A percentile compares a stretch with the other conserved stretches of the same genome.
These are phyloP conservation scores for Vulpes lagopus DNA, from an alignment of 2,113 vertebrate species.

Conservation along the genomic window DNA sequence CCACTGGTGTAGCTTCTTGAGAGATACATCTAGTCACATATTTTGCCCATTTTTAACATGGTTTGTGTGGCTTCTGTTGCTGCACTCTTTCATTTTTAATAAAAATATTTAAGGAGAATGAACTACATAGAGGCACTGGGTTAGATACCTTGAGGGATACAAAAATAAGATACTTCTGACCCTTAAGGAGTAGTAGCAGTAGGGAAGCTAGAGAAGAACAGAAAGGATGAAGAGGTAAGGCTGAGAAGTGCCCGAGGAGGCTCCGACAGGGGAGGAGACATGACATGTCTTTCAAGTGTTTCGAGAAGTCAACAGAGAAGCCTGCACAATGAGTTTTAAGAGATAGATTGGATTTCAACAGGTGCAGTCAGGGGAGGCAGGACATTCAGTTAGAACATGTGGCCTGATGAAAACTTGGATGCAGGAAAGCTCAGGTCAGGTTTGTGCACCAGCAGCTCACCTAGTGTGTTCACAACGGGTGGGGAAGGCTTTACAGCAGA, in stretches of 20 bases:
- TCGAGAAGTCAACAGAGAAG: not conserved
- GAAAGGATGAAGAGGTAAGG: not conserved
- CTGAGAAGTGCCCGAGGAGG: not conserved
- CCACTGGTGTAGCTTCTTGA: constrained; percentile 4
- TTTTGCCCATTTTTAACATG: not conserved
- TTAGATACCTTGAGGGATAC: not conserved
- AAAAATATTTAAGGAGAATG: not conserved
- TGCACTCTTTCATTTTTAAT: not conserved
- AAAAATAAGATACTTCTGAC: not conserved
- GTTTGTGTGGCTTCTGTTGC: not conserved
- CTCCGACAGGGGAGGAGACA: not conserved
- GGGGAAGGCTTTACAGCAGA: not conserved
- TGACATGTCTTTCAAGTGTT: not conserved
- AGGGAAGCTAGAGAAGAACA: not conserved
- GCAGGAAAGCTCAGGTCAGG: not conserved
- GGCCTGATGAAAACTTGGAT: not conserved
- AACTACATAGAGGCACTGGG: not conserved
- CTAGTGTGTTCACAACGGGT: not conserved
- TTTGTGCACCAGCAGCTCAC: not conserved
- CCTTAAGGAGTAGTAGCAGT: not conserved
- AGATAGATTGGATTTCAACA: not conserved
- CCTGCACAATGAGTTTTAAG: not conserved
- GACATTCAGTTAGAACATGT: not conserved
- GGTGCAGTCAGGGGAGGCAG: not conserved
- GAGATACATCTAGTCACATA: not conserved